These are phyloP conservation scores for Apodemia duryi DNA, from an alignment of 2,888 invertebrate species.

Conservation along the genomic window DNA sequence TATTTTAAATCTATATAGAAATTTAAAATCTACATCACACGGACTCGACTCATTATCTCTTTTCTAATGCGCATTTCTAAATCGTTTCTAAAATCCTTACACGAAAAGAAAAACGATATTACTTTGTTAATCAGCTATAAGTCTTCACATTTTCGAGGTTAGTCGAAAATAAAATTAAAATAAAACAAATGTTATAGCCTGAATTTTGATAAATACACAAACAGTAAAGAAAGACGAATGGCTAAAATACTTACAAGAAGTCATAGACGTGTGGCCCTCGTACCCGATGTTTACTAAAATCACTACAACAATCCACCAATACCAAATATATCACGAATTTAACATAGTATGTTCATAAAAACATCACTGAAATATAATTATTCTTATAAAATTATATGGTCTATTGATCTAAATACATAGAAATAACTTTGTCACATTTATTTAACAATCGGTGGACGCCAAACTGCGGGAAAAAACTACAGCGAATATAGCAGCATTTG, in stretches of 20 bases:
- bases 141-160: constrained; percentile 46
- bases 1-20: neutral
- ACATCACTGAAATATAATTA: constrained; percentile 50
- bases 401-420: constrained; percentile 67
- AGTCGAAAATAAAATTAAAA: constrained; percentile 38
- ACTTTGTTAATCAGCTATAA: constrained; percentile 19
- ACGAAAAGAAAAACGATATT: constrained; percentile 16
- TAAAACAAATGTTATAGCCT: constrained; percentile 40
- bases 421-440: constrained; percentile 60
- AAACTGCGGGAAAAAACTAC: constrained; percentile 78
- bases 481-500: constrained; percentile 58
- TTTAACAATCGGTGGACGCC: constrained; percentile 72
- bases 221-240: constrained; percentile 49
- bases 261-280: constrained; percentile 76
- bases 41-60: constrained; percentile 11
- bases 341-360: constrained; percentile 58
- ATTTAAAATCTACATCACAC: neutral
- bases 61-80: constrained; percentile 13
- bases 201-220: constrained; percentile 36
- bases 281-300: constrained; percentile 75
- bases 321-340: constrained; percentile 56
- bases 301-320: constrained; percentile 55
- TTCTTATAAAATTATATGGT: constrained; percentile 44
- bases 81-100: neutral
- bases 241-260: constrained; percentile 73